Evolutionary conservation across 2,113 vertebrate genomes (phyloP), one percentile per base, ranked within the genome.

Genomic region (Accipiter virgatus): DNA sequence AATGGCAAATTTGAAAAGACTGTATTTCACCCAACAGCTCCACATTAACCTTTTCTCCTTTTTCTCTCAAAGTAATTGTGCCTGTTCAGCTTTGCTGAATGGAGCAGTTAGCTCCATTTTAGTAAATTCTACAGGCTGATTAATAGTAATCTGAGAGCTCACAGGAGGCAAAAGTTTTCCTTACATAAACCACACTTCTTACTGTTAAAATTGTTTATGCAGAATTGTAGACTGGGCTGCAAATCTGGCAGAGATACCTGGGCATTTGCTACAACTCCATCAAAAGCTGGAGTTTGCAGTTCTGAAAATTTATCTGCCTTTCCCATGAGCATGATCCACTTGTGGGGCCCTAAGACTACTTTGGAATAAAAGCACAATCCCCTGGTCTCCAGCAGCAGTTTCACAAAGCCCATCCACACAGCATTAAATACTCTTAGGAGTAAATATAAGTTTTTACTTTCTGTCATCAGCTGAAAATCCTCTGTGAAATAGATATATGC

Each of bases 31-130:
- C 48, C 74, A 94, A 77, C 25, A 96, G 53, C 32, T 80, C 50
- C 53, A 61, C 22, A 79, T 88, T 90, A 93, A 93, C 74, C 85
- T 86, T 79, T 88, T 65, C 48, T 96, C 66, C 74, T 85, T 87
- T 66, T 88, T 88, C 74, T 68, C n/a, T 96, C 36, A 59, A 79
- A 86, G 58, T 68, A 72, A 86, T 88, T 80, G 66, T 68, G 22
- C 42, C 25, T 85, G 74, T 88, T 95, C 65, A 87, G 45, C 22
- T 88, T 29, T 90, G 74, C 38, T 86, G 59, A 90, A 86, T 22
- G 62, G n/a, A 86, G 7, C 22, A 66, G 26, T 86, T 77, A 94
- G 36, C 32, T 83, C 52, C 50, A 50, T 59, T 92, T 90, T 47
- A 71, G 50, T 43, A 84, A 93, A 88, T 74, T 34, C 81, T 59